Conservation (phyloP, 1,140 invertebrate genomes). For the Calliopsis andreniformis region DNA sequence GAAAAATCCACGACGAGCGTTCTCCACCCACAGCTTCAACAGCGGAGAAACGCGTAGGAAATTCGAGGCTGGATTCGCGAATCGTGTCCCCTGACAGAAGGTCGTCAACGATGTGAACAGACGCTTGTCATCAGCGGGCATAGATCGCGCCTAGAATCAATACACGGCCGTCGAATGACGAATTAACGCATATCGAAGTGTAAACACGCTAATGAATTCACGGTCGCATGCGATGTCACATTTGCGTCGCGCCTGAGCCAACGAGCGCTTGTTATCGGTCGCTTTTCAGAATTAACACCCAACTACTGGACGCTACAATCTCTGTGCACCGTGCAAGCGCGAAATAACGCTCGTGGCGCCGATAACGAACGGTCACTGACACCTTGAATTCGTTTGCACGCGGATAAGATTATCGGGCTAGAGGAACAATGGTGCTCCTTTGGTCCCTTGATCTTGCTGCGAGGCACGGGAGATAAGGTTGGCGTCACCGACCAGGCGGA, state of each 20-base stretch:
- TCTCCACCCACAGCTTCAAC: neutral
- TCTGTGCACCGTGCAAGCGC: neutral
- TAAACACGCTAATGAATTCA: conserved; percentile 44
- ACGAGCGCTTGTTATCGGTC: conserved; percentile 32
- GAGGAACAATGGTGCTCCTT: neutral
- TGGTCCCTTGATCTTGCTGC: neutral
- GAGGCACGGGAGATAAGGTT: neutral
- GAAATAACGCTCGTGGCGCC: conserved; percentile 11
- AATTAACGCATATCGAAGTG: conserved; percentile 24
- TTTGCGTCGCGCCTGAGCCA: conserved; percentile 16
- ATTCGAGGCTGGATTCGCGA: neutral
- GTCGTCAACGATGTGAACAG: too few relatives aligned
- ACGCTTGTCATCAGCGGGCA: too few relatives aligned
- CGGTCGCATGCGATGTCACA: neutral
- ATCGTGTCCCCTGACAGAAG: too few relatives aligned
- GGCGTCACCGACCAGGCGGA: neutral
- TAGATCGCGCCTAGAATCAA: conserved; percentile 26
- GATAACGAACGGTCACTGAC: conserved; percentile 40
- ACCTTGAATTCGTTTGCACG: conserved; percentile 5
- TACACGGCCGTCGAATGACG: conserved; percentile 4
- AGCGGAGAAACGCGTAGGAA: neutral
- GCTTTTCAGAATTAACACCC: conserved; percentile 43
- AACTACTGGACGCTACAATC: conserved; percentile 13
- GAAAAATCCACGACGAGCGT: conserved; percentile 8
- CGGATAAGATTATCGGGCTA: conserved; percentile 9